These are phyloP conservation scores for Anagrus nilaparvatae DNA, from an alignment of 1,140 invertebrate species.

Conservation along the genomic window DNA sequence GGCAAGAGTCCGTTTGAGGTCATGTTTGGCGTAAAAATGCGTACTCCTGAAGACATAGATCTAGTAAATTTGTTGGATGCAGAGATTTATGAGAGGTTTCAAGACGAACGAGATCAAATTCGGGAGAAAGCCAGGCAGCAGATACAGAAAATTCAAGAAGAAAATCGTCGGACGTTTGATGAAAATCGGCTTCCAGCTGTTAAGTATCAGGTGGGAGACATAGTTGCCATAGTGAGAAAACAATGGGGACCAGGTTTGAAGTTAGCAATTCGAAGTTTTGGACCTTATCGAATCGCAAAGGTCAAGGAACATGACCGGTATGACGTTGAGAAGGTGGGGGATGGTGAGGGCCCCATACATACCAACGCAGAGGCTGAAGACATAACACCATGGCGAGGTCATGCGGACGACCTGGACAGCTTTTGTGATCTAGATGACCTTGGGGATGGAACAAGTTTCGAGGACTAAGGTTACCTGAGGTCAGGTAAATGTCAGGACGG, in stretches of 20 bases:
- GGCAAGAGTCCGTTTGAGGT: constrained; percentile 11
- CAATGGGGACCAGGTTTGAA: constrained; percentile 18
- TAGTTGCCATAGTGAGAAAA: constrained; percentile 21
- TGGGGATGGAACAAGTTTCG: too few species aligned
- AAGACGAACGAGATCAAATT: constrained; percentile 5
- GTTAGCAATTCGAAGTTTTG: constrained; percentile 13
- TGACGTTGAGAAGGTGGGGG: constrained; percentile 20
- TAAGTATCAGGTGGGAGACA: constrained; percentile 19
- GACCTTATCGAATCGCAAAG: constrained; percentile 16
- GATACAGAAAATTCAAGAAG: constrained; percentile 21
- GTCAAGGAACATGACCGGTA: constrained; percentile 24
- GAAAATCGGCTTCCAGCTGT: constrained; percentile 6
- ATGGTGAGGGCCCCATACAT: constrained; percentile 19
- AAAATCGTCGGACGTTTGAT: constrained; percentile 18
- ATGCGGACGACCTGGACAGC: neutral
- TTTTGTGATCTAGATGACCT: too few species aligned
- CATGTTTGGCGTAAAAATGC: constrained; percentile 5
- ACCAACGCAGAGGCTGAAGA: constrained; percentile 24
- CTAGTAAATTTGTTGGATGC: constrained; percentile 9
- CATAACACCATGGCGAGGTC: constrained; percentile 24
- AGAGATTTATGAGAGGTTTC: constrained; percentile 6
- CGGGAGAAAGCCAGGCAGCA: neutral
- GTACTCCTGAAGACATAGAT: neutral
- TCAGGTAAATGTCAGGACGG: too few species aligned
- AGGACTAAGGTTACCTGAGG: too few species aligned